phyloP scores from a whole-genome alignment of 92 coral and sea anemone species.

The Heteractis magnifica region DNA sequence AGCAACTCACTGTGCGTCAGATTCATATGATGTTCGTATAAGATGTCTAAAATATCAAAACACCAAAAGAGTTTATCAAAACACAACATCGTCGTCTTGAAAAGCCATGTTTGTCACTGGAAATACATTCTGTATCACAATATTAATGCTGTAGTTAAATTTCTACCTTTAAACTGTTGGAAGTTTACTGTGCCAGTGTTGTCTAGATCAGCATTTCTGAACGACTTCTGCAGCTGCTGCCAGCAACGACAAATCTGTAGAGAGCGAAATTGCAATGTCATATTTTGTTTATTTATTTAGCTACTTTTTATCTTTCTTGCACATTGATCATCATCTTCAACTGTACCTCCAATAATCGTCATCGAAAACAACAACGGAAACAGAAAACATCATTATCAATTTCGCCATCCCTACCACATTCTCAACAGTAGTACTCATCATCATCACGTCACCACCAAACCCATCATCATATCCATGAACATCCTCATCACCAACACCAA shows the following conservation, averaged over 20 bases:
- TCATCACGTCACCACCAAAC: background rate
- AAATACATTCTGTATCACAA: background rate
- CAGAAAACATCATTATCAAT: too few relatives aligned
- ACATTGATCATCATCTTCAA: too few relatives aligned
- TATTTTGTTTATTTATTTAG: too few relatives aligned
- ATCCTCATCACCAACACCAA: background rate
- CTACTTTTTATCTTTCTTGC: too few relatives aligned
- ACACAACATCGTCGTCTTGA: too few relatives aligned
- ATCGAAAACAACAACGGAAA: too few relatives aligned
- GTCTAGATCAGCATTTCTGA: conserved; percentile 65
- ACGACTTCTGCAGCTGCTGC: conserved; percentile 87
- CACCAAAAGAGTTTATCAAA: background rate
- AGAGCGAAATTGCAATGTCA: background rate
- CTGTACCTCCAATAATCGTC: too few relatives aligned
- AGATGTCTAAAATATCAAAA: conserved; percentile 48
- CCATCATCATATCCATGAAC: background rate
- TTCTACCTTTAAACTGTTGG: conserved; percentile 73
- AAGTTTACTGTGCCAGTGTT: conserved; percentile 68
- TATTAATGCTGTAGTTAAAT: background rate
- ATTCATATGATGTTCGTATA: conserved; percentile 62
- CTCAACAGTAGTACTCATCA: background rate
- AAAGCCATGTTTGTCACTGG: background rate
- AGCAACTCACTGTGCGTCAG: conserved; percentile 73
- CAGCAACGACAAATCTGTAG: conserved; percentile 82
- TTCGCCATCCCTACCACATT: background rate